Evolutionary conservation across 2,113 vertebrate species (phyloP), one percentile per base, ranked within the genome.

Genomic region (Catharus minimus): DNA sequence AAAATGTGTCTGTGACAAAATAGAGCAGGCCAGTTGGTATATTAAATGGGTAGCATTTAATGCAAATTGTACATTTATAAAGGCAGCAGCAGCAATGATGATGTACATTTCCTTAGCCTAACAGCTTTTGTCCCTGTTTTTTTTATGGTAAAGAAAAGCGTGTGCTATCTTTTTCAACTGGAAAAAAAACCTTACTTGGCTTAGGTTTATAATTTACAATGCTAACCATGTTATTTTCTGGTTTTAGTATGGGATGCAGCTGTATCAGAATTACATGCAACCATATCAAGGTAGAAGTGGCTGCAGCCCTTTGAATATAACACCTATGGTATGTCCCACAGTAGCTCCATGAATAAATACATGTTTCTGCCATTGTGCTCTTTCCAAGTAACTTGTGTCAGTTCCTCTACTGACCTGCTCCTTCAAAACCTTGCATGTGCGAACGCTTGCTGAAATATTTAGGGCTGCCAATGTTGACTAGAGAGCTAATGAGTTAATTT

Each of bases 261-360:
- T 99, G 84, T 99, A 99, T 97, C 98, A 99, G 98, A 99, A 99
- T 97, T 99, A 99, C 89, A 97, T 98, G 92, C 98, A 98, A 95
- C 99, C 98, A 11, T 98, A 98, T 93, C 98, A 97, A 95, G 96
- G 97, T 52, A 98, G 97, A 99, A 98, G 97, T 93, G 96, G 96
- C 87, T 97, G 89, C 88, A 96, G 88, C 82, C 96, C 96, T 85
- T 98, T 98, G 97, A 99, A 97, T 96, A 24, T 98, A 52, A 98
- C 98, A 83, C 98, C 98, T 52, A 98, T 98, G 99, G 99, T 99
- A 98, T 95, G 98, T 91, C 82, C 49, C 95, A 97, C 66, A 62
- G 56, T 44, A 79, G 28, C n/a, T 73, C 88, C 72, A 46, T 84
- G 36, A 88, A 86, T 49, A 49, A 93, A 27, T 72, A 24, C 11